Conservation (phyloP, 2,797 vertebrate genomes). For the Acrossocheilus fasciatus region DNA sequence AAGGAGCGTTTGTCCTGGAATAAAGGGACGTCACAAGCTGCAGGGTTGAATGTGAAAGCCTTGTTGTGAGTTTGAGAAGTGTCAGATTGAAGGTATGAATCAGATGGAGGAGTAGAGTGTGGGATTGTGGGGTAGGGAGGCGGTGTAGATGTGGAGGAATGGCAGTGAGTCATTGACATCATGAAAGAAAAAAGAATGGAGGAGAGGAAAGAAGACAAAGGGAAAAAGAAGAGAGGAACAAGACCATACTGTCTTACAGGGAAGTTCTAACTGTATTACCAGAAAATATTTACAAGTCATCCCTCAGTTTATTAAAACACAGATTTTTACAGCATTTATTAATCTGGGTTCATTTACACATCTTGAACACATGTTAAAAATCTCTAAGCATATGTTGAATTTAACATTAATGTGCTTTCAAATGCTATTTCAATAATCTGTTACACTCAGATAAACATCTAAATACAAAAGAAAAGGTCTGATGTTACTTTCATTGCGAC, state of each 20-base stretch:
- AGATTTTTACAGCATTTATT: neutral
- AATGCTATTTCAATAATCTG: neutral
- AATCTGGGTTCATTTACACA: neutral
- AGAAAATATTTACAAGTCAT: neutral
- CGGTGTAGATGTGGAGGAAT: conserved; percentile 49
- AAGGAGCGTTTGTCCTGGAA: conserved; percentile 21
- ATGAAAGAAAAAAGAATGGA: conserved; percentile 14
- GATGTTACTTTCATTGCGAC: neutral
- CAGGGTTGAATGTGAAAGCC: conserved; percentile 19
- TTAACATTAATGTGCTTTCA: neutral
- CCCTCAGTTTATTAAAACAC: neutral
- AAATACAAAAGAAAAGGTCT: neutral
- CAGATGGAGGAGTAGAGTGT: conserved; percentile 67
- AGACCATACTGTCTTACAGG: neutral
- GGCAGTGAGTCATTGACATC: conserved; percentile 40
- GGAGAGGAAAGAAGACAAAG: conserved; percentile 32
- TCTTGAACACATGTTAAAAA: neutral
- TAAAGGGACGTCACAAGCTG: conserved; percentile 11
- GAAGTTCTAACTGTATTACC: neutral
- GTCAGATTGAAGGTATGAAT: conserved; percentile 64
- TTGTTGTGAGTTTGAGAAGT: conserved; percentile 21
- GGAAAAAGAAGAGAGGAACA: conserved; percentile 12
- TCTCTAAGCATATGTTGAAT: neutral
- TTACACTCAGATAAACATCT: neutral
- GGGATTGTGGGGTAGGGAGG: conserved; percentile 30